phyloP scores from a whole-genome alignment of 2,797 vertebrate genomes.

The Spea hammondii region DNA sequence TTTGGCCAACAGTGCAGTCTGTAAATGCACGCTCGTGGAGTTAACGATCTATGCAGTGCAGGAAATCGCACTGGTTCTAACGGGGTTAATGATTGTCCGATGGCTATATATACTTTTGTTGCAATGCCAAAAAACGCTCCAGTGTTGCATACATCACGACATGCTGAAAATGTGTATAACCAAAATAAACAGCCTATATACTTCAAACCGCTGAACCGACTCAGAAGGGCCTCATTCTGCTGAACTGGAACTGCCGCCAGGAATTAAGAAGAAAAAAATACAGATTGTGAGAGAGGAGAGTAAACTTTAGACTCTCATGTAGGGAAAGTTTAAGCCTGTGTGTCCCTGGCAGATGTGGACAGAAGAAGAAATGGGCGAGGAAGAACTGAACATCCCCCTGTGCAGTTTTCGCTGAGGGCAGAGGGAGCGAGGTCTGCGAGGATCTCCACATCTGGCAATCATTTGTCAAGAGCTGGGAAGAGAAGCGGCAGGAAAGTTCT shows the following conservation, averaged over 20 bases:
- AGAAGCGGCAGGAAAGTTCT: slow-evolving; percentile 94
- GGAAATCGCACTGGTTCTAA: background rate
- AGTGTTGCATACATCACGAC: slow-evolving; percentile 20
- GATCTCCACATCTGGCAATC: slow-evolving; percentile 92
- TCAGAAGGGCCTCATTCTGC: slow-evolving; percentile 70
- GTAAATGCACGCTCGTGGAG: no score
- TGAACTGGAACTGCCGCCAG: slow-evolving; percentile 66
- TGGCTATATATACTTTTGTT: slow-evolving; percentile 15
- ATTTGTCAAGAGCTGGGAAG: slow-evolving; percentile 93
- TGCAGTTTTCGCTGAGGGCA: slow-evolving; percentile 74
- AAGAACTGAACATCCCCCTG: slow-evolving; percentile 78
- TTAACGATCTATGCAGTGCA: no score
- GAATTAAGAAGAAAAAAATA: slow-evolving; percentile 37
- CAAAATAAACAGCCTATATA: slow-evolving; percentile 58
- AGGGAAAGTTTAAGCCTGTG: slow-evolving; percentile 74
- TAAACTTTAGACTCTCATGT: slow-evolving; percentile 79
- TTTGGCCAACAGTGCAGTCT: no score
- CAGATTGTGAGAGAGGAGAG: slow-evolving; percentile 54
- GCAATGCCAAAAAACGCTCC: background rate
- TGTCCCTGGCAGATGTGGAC: slow-evolving; percentile 80
- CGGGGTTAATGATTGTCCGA: slow-evolving; percentile 7
- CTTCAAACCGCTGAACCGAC: slow-evolving; percentile 55
- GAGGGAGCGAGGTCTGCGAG: slow-evolving; percentile 66
- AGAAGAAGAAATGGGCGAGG: slow-evolving; percentile 77
- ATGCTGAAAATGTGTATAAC: slow-evolving; percentile 56